phyloP scores from a whole-genome alignment of 2,797 vertebrate genomes.

The Amniataba percoides region DNA sequence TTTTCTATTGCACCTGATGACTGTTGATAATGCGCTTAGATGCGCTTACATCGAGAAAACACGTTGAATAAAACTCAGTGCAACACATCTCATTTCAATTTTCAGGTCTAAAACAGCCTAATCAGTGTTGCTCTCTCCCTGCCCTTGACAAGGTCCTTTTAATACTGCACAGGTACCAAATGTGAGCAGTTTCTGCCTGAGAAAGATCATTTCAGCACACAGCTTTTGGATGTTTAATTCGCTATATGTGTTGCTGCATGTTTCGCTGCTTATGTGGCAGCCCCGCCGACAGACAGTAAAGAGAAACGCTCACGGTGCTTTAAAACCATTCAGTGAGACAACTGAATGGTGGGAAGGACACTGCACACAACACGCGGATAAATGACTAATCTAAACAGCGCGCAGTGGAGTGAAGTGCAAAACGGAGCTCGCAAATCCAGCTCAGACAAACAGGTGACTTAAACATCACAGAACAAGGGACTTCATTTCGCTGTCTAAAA shows the following conservation, averaged over 20 bases:
- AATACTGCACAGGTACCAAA: slow-evolving; percentile 26
- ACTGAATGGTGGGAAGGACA: slow-evolving; percentile 22
- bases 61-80: slow-evolving; percentile 22
- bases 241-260: slow-evolving; percentile 18
- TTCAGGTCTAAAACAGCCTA: slow-evolving; percentile 5
- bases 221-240: slow-evolving; percentile 13
- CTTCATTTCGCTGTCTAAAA: background rate
- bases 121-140: slow-evolving; percentile 12
- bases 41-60: slow-evolving; percentile 38
- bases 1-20: slow-evolving; percentile 23
- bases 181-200: slow-evolving; percentile 22
- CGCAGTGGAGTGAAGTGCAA: background rate
- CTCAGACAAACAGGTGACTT: slow-evolving; percentile 16
- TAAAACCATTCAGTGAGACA: slow-evolving; percentile 17
- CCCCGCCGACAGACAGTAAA: slow-evolving; percentile 24
- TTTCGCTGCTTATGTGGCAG: slow-evolving; percentile 17
- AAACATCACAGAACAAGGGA: background rate
- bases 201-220: background rate
- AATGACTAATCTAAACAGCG: slow-evolving; percentile 14
- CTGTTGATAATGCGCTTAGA: slow-evolving; percentile 34
- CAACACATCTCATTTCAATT: slow-evolving; percentile 29
- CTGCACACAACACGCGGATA: background rate
- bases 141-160: slow-evolving; percentile 35
- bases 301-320: slow-evolving; percentile 31
- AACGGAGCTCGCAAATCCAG: background rate